Percentiles rank a stretch among this genome's conserved stretches.
phyloP scores from a whole-genome alignment of 2,797 vertebrate species.

The Odontamblyopus lacepedii region DNA sequence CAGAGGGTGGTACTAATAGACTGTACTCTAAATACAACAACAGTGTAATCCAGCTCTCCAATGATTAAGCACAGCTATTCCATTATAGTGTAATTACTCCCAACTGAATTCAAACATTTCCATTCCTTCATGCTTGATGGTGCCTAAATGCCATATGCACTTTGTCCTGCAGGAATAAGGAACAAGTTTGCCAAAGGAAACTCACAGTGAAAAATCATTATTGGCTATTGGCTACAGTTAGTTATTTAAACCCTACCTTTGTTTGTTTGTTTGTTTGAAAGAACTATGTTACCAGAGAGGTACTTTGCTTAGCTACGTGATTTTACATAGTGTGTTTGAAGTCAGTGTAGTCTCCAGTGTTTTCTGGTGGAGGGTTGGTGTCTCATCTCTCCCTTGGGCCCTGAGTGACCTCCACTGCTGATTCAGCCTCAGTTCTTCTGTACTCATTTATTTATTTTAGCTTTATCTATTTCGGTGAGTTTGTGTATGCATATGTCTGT shows the following conservation, averaged over 20 bases:
- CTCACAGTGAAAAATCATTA: constrained; percentile 2
- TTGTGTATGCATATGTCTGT: too few species aligned
- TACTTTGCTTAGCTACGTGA: constrained; percentile 41
- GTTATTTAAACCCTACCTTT: constrained; percentile 9
- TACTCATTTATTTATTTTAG: too few species aligned
- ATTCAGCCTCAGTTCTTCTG: too few species aligned
- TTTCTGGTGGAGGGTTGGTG: too few species aligned
- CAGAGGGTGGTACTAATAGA: constrained; percentile 32
- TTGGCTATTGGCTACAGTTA: neutral
- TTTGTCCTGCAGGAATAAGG: constrained; percentile 30
- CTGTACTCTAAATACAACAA: constrained; percentile 33
- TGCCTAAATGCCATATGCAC: constrained; percentile 23
- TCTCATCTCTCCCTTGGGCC: too few species aligned
- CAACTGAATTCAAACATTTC: constrained; percentile 48
- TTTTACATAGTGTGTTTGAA: constrained; percentile 56
- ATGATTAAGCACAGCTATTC: constrained; percentile 50
- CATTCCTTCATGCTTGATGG: constrained; percentile 49
- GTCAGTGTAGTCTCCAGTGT: constrained; percentile 15
- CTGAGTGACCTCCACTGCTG: too few species aligned
- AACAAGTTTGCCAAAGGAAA: constrained; percentile 22
- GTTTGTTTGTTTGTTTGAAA: constrained; percentile 12
- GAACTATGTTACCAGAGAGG: constrained; percentile 12
- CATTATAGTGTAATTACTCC: constrained; percentile 46
- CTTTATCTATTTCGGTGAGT: too few species aligned
- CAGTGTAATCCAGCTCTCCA: constrained; percentile 41